These are phyloP conservation scores for Epinotia ramella DNA, from an alignment of 2,888 invertebrate species.

Conservation along the genomic window DNA sequence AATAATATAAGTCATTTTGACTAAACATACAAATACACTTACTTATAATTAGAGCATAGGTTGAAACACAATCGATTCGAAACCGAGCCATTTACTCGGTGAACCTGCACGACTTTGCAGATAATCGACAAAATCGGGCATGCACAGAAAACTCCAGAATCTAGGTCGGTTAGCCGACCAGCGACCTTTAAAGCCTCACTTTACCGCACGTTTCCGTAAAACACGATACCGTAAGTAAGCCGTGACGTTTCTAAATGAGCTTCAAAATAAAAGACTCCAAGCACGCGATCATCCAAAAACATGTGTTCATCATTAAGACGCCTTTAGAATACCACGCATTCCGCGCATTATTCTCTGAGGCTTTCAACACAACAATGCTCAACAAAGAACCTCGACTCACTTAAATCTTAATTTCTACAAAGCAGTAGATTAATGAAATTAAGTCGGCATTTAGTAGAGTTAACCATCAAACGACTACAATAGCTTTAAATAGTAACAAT, in stretches of 20 bases:
- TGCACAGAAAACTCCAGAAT: constrained; percentile 6
- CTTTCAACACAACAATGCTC: constrained; percentile 63
- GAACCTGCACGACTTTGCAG: constrained; percentile 14
- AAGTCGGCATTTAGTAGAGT: constrained; percentile 83
- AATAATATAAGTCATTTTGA: background rate
- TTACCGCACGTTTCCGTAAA: constrained; percentile 51
- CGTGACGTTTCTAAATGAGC: constrained; percentile 52
- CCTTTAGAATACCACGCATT: constrained; percentile 75
- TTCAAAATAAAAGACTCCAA: constrained; percentile 55
- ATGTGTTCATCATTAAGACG: constrained; percentile 75
- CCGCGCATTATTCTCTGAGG: constrained; percentile 67
- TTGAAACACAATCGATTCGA: background rate
- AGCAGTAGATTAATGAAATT: constrained; percentile 84
- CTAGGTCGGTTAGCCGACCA: constrained; percentile 15
- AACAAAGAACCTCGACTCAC: constrained; percentile 78
- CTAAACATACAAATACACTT: background rate
- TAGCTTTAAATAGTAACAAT: constrained; percentile 82
- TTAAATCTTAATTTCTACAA: constrained; percentile 85
- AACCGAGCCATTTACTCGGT: constrained; percentile 2
- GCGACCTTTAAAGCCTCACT: constrained; percentile 45
- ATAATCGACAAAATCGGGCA: constrained; percentile 25
- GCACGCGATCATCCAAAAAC: constrained; percentile 70
- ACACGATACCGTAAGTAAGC: constrained; percentile 53
- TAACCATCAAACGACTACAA: constrained; percentile 77
- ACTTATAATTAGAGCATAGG: background rate